A percentile compares a stretch with the other conserved stretches of the same genome.
Evolutionary conservation across 2,888 invertebrate species (phyloP).

Genomic region (Penaeus monodon): DNA sequence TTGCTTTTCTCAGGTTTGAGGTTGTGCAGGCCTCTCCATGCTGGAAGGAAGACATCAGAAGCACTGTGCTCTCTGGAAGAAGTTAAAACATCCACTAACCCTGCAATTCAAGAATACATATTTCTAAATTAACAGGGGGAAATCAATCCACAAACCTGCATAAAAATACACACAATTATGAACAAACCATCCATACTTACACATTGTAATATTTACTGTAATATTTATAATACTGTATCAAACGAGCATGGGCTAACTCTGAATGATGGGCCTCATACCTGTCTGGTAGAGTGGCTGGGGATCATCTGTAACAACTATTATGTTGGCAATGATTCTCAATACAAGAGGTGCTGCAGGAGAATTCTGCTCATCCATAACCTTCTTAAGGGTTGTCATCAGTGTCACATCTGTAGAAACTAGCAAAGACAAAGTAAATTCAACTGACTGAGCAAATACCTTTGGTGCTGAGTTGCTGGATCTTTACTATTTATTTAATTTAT

Average conservation of each 20-base stretch:
- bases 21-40: conserved; percentile 42
- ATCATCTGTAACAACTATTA: not conserved
- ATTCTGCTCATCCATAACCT: conserved; percentile 14
- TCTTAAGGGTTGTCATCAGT: conserved; percentile 12
- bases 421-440: no score
- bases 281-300: conserved; percentile 17
- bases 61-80: conserved; percentile 12
- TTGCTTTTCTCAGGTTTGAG: not conserved
- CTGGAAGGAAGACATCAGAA: conserved; percentile 31
- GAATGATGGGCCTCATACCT: conserved; percentile 1
- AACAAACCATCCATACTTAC: not conserved
- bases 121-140: not conserved
- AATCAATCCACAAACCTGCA: not conserved
- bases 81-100: conserved; percentile 13
- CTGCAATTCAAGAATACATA: not conserved
- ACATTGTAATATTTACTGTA: no score
- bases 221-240: no score
- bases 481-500: no score
- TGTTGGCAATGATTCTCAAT: conserved; percentile 38
- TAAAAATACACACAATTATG: not conserved
- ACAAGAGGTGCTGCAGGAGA: conserved; percentile 18
- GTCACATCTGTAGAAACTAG: no score
- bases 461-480: no score
- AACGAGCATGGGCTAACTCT: not conserved
- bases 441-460: no score